Conservation (phyloP, 2,113 vertebrate species). For the Isurus oxyrinchus region DNA sequence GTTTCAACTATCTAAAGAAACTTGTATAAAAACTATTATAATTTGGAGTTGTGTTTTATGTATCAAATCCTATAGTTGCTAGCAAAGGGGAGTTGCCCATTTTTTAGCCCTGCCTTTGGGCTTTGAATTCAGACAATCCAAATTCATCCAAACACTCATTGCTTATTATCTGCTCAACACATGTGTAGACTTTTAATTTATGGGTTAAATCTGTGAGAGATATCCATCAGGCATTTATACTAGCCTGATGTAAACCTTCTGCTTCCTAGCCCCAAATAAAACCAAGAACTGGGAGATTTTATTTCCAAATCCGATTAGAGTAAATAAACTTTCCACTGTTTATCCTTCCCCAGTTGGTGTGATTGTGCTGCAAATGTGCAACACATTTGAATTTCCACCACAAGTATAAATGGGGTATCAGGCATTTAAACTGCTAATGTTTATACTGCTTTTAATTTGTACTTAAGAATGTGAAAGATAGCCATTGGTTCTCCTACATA, state of each 20-base stretch:
- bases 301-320: slow-evolving; percentile 33
- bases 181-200: slow-evolving; percentile 30
- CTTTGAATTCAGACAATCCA: slow-evolving; percentile 16
- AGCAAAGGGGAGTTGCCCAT: not conserved
- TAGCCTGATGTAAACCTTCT: slow-evolving; percentile 17
- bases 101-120: not conserved
- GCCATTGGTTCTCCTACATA: not conserved
- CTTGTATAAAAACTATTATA: not conserved
- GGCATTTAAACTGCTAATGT: slow-evolving; percentile 25
- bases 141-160: slow-evolving; percentile 12
- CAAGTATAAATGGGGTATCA: slow-evolving; percentile 24
- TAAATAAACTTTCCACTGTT: slow-evolving; percentile 32
- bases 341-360: slow-evolving; percentile 33
- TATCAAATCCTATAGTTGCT: not conserved
- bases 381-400: slow-evolving; percentile 20
- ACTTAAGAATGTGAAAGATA: slow-evolving; percentile 27
- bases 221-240: slow-evolving; percentile 31
- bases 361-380: slow-evolving; percentile 28
- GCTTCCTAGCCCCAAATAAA: slow-evolving; percentile 33
- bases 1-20: not conserved
- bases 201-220: slow-evolving; percentile 35
- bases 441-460: slow-evolving; percentile 34
- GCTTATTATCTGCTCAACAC: slow-evolving; percentile 16
- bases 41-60: not conserved
- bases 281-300: slow-evolving; percentile 30